These are phyloP conservation scores for Aerospiza tachiro DNA, from an alignment of 2,797 vertebrate species.

Conservation along the genomic window DNA sequence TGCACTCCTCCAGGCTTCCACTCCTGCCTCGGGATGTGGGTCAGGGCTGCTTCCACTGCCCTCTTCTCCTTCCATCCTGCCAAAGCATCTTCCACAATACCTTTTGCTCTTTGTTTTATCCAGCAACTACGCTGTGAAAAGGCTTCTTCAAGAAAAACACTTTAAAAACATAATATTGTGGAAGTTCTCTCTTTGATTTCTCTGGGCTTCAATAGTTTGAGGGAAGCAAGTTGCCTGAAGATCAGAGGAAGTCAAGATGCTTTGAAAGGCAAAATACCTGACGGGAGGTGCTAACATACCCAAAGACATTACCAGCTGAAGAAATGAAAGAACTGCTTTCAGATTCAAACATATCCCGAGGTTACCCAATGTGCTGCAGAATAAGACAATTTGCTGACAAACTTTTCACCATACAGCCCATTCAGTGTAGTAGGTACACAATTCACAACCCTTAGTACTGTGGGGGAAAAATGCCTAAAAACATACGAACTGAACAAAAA, in stretches of 20 bases:
- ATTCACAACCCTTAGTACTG: neutral
- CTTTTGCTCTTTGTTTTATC: neutral
- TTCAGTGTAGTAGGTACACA: neutral
- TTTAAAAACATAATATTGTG: neutral
- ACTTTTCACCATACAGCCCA: neutral
- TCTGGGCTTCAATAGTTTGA: neutral
- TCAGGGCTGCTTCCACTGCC: neutral
- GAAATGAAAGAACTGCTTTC: neutral
- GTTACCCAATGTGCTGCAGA: neutral
- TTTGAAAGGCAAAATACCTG: slow-evolving; percentile 34
- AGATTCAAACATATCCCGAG: neutral
- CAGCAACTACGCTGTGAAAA: neutral
- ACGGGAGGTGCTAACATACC: neutral
- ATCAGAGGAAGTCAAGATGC: neutral
- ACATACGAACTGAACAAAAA: neutral
- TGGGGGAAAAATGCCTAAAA: neutral
- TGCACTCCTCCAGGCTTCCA: neutral
- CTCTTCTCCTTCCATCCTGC: neutral
- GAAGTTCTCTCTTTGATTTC: slow-evolving; percentile 20
- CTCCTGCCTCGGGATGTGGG: neutral
- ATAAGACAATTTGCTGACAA: neutral
- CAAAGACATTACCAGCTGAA: neutral
- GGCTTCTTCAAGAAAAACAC: neutral
- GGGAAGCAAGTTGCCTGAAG: neutral
- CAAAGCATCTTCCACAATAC: neutral